Evolutionary conservation across 1,140 invertebrate genomes (phyloP).

Genomic region (Cryptotermes secundus): DNA sequence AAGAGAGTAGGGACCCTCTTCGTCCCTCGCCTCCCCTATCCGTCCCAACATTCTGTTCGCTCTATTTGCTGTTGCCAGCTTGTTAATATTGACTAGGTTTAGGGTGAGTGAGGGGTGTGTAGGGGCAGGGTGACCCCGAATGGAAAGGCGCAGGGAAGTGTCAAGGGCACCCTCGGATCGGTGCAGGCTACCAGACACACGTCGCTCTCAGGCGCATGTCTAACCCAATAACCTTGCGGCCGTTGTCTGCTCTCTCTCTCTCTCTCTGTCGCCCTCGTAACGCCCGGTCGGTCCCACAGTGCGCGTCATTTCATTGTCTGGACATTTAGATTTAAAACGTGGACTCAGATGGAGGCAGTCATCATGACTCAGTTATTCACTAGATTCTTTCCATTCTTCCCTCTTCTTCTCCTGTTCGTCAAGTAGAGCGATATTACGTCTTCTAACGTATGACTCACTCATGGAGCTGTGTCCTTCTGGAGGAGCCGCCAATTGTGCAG

Average conservation of each 20-base stretch:
- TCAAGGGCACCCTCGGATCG: not conserved
- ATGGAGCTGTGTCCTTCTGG: too few relatives aligned
- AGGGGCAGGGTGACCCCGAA: conserved; percentile 4
- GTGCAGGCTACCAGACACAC: not conserved
- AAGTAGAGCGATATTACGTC: too few relatives aligned
- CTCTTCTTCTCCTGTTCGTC: too few relatives aligned
- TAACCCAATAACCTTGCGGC: conserved; percentile 17
- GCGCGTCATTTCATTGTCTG: not conserved
- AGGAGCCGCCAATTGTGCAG: too few relatives aligned
- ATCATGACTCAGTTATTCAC: too few relatives aligned
- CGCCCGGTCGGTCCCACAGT: not conserved
- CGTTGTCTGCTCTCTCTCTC: not conserved
- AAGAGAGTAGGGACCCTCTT: not conserved
- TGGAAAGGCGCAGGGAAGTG: not conserved
- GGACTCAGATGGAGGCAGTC: too few relatives aligned
- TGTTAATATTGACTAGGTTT: conserved; percentile 5
- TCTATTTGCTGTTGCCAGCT: not conserved
- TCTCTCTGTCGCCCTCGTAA: not conserved
- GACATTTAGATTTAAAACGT: too few relatives aligned
- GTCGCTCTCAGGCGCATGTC: not conserved
- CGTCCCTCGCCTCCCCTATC: too few relatives aligned
- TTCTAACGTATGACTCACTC: too few relatives aligned
- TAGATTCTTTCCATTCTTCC: too few relatives aligned
- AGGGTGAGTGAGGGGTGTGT: not conserved
- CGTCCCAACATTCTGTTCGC: too few relatives aligned